Base-by-base conservation (phyloP, 2,113 vertebrate species). In the Grallaria varia region DNA sequence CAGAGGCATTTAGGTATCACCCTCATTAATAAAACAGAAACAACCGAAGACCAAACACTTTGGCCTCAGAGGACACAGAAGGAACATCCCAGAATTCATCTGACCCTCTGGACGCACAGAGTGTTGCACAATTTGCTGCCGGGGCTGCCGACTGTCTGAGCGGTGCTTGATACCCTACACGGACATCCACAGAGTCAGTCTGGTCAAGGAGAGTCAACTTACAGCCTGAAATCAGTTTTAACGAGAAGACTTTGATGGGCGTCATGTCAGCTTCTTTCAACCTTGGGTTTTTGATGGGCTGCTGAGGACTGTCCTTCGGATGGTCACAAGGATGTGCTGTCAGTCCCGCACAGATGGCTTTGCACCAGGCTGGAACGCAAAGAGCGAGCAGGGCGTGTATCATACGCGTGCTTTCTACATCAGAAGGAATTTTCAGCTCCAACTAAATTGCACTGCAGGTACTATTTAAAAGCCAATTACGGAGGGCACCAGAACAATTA, bases 201-300 rank as follows among this genome's bases (percentile, higher is more conserved):
- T 83, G 93, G 92, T 93, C 95, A 97, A 97, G 96, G 91, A 96
- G 75, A 96, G 91, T 91, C 93, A 94, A 59, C 33, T 76, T 76
- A 33, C 71, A 87, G 14, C 80, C 67, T 91, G 59, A 96, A 91
- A 96, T 88, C 55, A 67, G 71, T 73, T 95, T 96, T 91, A 97
- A 93, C 83, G 75, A 94, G 94, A 93, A 47, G 74, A 35, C 44
- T 94, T 96, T 95, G 90, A 93, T 74, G 68, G 89, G 82, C 74
- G 67, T 91, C 62, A 40, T 94, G 93, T 91, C 91, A 91, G 59
- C 75, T 83, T 93, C 84, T 95, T 94, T 93, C 87, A 93, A 91
- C 87, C 89, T 87, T 96, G 89, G 39, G 50, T 3, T 91, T 93
- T 91, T 94, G 95, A 96, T 67, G 90, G 95, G 94, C 87, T 90